These are phyloP conservation scores for Phoeniculus purpureus DNA, from an alignment of 2,797 vertebrate genomes.

Conservation along the genomic window DNA sequence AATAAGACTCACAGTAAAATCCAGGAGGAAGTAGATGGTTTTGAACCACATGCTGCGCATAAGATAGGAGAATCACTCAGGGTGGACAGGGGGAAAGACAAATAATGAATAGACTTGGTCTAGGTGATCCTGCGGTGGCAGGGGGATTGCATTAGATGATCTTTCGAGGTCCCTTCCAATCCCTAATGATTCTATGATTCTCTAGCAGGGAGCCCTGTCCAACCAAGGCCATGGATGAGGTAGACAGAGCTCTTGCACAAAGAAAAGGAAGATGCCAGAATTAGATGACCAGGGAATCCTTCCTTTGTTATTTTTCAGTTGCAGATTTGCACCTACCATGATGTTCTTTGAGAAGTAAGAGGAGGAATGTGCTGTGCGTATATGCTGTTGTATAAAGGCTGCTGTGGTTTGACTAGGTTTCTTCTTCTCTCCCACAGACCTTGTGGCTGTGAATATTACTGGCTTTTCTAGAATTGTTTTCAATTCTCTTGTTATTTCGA, in stretches of 20 bases:
- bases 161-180: no score
- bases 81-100: neutral
- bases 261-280: neutral
- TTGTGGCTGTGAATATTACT: neutral
- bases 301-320: neutral
- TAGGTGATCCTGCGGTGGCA: no score
- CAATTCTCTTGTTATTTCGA: neutral
- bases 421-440: neutral
- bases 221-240: rapidly evolving
- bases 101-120: neutral
- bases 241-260: neutral
- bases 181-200: no score
- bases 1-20: neutral
- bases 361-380: rapidly evolving
- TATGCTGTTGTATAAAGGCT: neutral
- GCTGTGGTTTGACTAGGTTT: neutral
- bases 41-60: neutral
- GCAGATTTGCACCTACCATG: neutral
- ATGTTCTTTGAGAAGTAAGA: neutral
- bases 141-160: no score
- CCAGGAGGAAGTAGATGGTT: neutral
- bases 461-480: neutral
- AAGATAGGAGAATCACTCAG: neutral
- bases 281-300: neutral
- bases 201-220: neutral